Evolutionary conservation across 2,888 invertebrate species (phyloP), one percentile per base, ranked within the genome.

Genomic region (Stenchaetothrips biformis): DNA sequence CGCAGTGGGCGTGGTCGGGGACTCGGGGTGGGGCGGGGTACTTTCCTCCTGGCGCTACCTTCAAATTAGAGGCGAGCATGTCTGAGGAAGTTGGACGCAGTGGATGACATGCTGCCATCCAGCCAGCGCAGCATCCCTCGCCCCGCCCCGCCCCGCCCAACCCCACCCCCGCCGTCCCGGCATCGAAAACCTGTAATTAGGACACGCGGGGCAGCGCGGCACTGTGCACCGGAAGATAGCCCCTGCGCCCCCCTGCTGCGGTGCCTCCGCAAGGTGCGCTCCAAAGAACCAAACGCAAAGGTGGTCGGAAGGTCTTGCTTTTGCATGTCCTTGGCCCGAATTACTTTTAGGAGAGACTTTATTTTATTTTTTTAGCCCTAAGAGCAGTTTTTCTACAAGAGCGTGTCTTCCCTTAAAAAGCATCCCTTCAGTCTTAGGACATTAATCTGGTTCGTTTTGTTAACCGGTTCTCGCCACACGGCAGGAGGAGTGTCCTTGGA

Each of bases 101-200:
- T 9, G 16, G 13, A 53, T 16, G 16, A 53, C 53, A 16, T 9
- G 53, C 9, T 2, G 53, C 53, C 53, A 16, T 16, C 13, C 53
- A 16, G 16, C 13, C 53, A 16, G 9, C 16, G 53, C 53, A 53
- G 53, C 53, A 53, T 9, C 53, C 13, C 37, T 4, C 37, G 37
- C 37, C 37, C 37, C 37, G 37, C 37, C 37, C 37, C 2, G 37
- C 37, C 37, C 37, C 37, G 37, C 37, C 37, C 37, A 2, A 4
- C 37, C 2, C 37, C n/a, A n/a, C n/a, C n/a, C 37, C 37, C 37
- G 37, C 37, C 37, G 37, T 37, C 37, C 4, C 37, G 4, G 37
- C 21, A 74, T 74, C 67, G 67, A 25, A 74, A 74, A 74, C 67
- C 67, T 21, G 67, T 74, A 25, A 74, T 74, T 74, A 74, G 8